Base-by-base conservation (phyloP, 2,888 invertebrate genomes). In the Sarcophaga caerulescens region DNA sequence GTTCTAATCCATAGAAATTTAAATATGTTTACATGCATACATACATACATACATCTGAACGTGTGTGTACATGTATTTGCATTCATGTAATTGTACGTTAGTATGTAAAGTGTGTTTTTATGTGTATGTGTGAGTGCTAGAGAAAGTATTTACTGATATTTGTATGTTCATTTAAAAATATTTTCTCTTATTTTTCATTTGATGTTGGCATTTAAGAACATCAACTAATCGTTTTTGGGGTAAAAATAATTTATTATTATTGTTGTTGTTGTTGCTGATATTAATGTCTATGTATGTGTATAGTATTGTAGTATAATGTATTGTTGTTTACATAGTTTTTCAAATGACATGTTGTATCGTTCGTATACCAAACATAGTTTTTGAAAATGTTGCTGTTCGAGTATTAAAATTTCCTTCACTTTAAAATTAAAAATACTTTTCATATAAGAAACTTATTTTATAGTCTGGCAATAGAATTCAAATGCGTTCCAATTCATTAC, bases 191-290 rank as follows among this genome's bases (percentile, higher is more conserved):
- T 21, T 21, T 44, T 35, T 59, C 19, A 25, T 73, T 21, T 73
- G 12, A 62, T 73, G 19, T 11, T 60, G 8, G 35, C 35, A 23
- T 60, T 47, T 47, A 14, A 47, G 47, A 11, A 47, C 47, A 14
- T 44, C 63, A 75, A 75, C 63, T 57, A 35, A 66, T 75, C 57
- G 35, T 57, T 75, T 57, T 35, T 35, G 35, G 35, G 52, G 17
- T 52, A 52, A 65, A 75, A 35, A 66, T 57, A 74, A 75, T 75
- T 66, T 66, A 66, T 63, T 63, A 62, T 70, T 62, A 62, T 70
- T 70, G 3, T 62, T 11, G 60, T 66, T 69, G 52, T 47, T 74
- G 45, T 62, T 62, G 14, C 19, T 25, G 25, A 8, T 17, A 44
- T 10, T 35, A 23, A 19, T n/a, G 11, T n/a, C 11, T 17, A 65